Evolutionary conservation across 53 echinoderm and acorn worm species (phyloP).

Genomic region (Luidia sarsii): DNA sequence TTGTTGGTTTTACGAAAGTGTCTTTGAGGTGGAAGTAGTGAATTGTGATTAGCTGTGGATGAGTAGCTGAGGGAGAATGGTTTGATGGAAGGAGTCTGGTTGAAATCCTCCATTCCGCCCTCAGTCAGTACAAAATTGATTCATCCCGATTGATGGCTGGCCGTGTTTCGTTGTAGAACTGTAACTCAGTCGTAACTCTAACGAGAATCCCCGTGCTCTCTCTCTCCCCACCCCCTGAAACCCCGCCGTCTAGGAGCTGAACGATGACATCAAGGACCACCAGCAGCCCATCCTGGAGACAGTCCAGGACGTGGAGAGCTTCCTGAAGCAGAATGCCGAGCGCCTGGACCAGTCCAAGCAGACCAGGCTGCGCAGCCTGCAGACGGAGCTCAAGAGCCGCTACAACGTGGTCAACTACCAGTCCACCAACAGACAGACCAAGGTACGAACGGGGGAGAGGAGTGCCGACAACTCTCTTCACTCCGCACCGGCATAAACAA

Average conservation of each 20-base stretch:
- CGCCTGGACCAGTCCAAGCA: conserved; percentile 72
- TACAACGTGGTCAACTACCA: conserved; percentile 95
- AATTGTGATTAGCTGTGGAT: no score
- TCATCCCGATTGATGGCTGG: no score
- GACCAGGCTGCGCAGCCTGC: conserved; percentile 75
- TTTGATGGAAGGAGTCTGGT: no score
- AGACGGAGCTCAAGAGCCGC: conserved; percentile 84
- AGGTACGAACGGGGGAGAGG: conserved; percentile 24
- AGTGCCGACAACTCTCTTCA: no score
- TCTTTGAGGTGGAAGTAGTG: no score
- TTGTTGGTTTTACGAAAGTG: no score
- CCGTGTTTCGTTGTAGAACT: no score
- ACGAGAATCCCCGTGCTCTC: neutral
- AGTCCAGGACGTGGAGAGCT: conserved; percentile 74
- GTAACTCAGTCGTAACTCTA: no score
- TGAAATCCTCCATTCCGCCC: no score
- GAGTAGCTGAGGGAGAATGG: no score
- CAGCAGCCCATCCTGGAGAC: conserved; percentile 83
- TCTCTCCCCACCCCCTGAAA: neutral
- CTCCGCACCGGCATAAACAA: no score
- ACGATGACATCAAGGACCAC: conserved; percentile 77
- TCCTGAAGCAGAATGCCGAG: conserved; percentile 82
- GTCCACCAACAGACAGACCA: conserved; percentile 83
- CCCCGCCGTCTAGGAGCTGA: conserved; percentile 60
- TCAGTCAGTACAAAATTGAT: no score